Evolutionary conservation across 2,888 invertebrate species (phyloP).

Genomic region (Allygus modestus): DNA sequence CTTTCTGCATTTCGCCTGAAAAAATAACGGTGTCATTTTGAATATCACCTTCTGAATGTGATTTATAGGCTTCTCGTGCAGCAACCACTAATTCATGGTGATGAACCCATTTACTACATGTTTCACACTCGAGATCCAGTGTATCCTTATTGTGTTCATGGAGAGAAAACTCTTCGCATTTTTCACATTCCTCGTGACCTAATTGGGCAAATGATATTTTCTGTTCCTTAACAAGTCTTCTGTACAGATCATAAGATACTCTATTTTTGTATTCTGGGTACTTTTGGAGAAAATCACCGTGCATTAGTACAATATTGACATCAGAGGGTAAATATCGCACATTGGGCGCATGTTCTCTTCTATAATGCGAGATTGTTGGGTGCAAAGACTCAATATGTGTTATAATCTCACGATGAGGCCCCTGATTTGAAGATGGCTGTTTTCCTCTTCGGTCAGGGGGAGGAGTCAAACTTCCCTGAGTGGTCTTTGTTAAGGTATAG

Average conservation of each 20-base stretch:
- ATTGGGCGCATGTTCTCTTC: conserved; percentile 68
- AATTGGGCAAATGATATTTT: conserved; percentile 62
- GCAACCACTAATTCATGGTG: no score
- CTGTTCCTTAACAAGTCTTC: conserved; percentile 44
- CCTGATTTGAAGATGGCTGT: conserved; percentile 27
- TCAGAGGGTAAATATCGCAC: conserved; percentile 66
- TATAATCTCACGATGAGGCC: conserved; percentile 56
- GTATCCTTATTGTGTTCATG: conserved; percentile 53
- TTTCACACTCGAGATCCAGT: background rate
- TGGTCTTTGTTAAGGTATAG: conserved; percentile 48
- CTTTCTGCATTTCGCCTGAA: no score
- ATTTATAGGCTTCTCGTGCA: no score
- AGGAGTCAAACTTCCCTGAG: conserved; percentile 54
- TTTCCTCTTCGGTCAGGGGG: conserved; percentile 60
- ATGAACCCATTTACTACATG: no score
- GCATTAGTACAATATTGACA: conserved; percentile 63
- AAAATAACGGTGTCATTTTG: no score
- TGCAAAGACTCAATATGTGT: conserved; percentile 61
- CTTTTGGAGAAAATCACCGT: conserved; percentile 57
- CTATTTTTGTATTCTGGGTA: conserved; percentile 42
- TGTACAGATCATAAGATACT: conserved; percentile 63
- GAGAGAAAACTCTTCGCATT: conserved; percentile 10
- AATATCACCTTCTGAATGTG: no score
- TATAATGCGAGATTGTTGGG: conserved; percentile 67
- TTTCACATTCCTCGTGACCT: background rate